phyloP scores from a whole-genome alignment of 2,888 invertebrate species.

The Mesoligia furuncula region DNA sequence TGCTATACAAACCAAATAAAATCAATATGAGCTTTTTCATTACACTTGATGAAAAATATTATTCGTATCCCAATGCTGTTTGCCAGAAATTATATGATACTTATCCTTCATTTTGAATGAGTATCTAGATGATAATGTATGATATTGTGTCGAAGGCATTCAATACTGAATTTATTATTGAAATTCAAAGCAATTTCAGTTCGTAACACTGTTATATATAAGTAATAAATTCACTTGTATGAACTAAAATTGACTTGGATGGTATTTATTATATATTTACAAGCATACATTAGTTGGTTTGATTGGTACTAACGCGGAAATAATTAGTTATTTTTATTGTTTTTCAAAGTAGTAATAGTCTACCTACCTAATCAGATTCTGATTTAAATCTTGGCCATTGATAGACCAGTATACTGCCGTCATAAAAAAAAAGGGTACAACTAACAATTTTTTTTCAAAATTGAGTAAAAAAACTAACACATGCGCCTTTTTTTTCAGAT shows the following conservation, averaged over 20 bases:
- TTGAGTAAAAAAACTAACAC: too few relatives aligned
- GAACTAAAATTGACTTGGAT: not conserved
- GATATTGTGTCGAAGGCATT: constrained; percentile 11
- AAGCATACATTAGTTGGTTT: too few relatives aligned
- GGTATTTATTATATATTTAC: too few relatives aligned
- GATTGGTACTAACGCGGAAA: too few relatives aligned
- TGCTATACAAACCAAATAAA: constrained; percentile 10
- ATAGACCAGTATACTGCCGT: too few relatives aligned
- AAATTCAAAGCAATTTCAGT: constrained; percentile 19
- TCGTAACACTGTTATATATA: not conserved
- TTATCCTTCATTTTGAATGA: constrained; percentile 5
- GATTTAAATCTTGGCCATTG: too few relatives aligned
- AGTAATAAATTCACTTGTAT: constrained; percentile 3
- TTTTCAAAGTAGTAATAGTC: too few relatives aligned
- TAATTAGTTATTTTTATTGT: too few relatives aligned
- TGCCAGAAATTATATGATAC: constrained; percentile 11
- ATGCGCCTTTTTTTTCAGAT: too few relatives aligned
- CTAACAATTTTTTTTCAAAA: too few relatives aligned
- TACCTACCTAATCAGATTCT: too few relatives aligned
- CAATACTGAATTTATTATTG: constrained; percentile 6
- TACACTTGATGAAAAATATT: constrained; percentile 23
- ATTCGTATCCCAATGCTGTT: not conserved
- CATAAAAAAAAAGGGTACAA: too few relatives aligned
- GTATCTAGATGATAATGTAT: not conserved
- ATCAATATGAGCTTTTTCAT: constrained; percentile 31